Base-by-base conservation (phyloP, 1,140 invertebrate species). In the Ladona fulva region DNA sequence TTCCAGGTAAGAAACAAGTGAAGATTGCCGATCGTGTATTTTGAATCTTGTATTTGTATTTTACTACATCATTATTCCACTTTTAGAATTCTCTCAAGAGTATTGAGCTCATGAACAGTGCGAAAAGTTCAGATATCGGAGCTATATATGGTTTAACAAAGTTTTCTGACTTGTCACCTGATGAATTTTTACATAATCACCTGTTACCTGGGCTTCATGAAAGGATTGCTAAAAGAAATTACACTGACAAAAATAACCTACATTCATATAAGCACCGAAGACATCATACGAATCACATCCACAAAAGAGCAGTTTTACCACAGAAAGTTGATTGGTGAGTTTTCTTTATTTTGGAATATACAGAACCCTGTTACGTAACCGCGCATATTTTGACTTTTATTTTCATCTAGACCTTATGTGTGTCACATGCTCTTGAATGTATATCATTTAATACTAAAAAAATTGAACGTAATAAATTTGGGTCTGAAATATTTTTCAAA, bases 71-170 rank as follows among this genome's bases (percentile, higher is more conserved):
- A 25, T 7, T 66, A 25, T 80, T 80, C 80, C 74, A 76, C 75
- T 76, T 84, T 77, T 79, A 93, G 92, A 85, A 85, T 80, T 89
- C 90, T 22, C 83, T 92, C 25, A 81, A 84, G 42, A 86, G 86
- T 79, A 92, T 93, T 78, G 86, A 91, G 37, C 82, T 82, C 78
- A 83, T 93, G 77, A 94, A 94, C 80, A 81, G 83, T 74, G 82
- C 86, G 75, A 84, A 89, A 37, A 86, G 83, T 3, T 86, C 87
- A 24, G 83, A 87, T 24, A 83, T 86, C n/a, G 86, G 88, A 81
- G 91, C 92, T 0, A 82, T 86, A 25, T 94, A 91, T 85, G 93
- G 93, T 10, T 80, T 92, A 0, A 95, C 92, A 1, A 85, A 89
- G 81, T 92, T 90, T 80, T 92, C 93, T 8, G 93, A 95, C 83